Evolutionary conservation across 2,113 vertebrate genomes (phyloP).

Genomic region (Pantherophis guttatus): DNA sequence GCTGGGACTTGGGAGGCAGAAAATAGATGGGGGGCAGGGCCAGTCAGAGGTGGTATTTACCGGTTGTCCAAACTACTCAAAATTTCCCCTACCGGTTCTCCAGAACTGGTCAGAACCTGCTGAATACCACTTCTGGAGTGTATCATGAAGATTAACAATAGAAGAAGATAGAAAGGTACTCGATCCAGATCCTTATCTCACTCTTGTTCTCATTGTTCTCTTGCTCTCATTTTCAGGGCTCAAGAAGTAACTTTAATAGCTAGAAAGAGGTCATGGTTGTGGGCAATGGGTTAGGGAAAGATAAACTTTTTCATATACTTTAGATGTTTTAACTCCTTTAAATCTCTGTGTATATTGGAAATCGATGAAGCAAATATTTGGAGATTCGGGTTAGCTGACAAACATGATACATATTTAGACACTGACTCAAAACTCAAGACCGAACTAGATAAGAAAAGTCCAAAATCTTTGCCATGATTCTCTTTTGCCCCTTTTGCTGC

Average conservation of each 20-base stretch:
- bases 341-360: background rate
- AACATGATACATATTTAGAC: background rate
- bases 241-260: slow-evolving; percentile 14
- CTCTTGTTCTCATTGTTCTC: background rate
- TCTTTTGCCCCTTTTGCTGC: background rate
- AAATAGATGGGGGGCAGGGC: too few species aligned
- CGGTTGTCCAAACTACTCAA: too few species aligned
- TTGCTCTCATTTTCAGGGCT: slow-evolving; percentile 18
- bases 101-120: too few species aligned
- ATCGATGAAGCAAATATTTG: slow-evolving; percentile 17
- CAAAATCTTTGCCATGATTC: background rate
- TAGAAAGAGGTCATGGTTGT: background rate
- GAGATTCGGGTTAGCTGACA: background rate
- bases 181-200: slow-evolving; percentile 25
- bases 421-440: background rate
- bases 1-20: too few species aligned
- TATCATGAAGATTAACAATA: background rate
- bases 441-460: background rate
- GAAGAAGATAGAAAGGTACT: background rate
- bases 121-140: background rate
- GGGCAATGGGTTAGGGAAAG: background rate
- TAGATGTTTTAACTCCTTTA: slow-evolving; percentile 5
- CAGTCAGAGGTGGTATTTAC: too few species aligned
- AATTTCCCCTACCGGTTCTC: too few species aligned
- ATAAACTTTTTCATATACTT: slow-evolving; percentile 27